Percentiles rank a stretch among this genome's conserved stretches.
Evolutionary conservation across 2,888 invertebrate genomes (phyloP).

Genomic region (Eupithecia subfuscata): DNA sequence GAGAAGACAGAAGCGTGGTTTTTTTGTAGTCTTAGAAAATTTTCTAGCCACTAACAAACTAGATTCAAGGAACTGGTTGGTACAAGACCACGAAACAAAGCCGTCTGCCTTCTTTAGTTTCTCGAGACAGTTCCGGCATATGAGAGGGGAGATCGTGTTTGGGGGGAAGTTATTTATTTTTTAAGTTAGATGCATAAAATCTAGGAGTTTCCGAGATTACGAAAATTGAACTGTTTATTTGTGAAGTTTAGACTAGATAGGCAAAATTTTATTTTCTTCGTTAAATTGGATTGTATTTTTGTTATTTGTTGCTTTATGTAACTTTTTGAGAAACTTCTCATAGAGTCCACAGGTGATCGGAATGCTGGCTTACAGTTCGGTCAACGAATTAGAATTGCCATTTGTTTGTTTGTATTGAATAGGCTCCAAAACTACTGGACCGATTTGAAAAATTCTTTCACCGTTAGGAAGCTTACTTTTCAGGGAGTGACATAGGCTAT

Average conservation of each 20-base stretch:
- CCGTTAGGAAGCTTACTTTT: too few relatives aligned
- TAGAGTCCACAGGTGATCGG: too few relatives aligned
- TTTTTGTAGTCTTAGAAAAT: too few relatives aligned
- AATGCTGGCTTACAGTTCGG: too few relatives aligned
- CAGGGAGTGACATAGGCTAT: too few relatives aligned
- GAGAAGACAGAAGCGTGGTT: too few relatives aligned
- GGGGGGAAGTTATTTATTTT: constrained; percentile 20
- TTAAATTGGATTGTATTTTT: constrained; percentile 5
- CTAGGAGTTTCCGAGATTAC: not conserved
- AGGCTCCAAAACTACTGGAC: too few relatives aligned
- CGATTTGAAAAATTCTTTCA: too few relatives aligned
- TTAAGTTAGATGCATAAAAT: constrained; percentile 25
- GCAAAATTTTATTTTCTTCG: not conserved
- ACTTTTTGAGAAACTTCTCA: too few relatives aligned
- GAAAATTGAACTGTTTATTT: not conserved
- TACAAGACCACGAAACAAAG: not conserved
- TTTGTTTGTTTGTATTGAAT: too few relatives aligned
- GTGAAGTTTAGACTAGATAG: not conserved
- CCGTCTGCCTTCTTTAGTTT: not conserved
- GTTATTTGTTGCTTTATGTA: not conserved
- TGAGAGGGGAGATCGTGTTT: not conserved
- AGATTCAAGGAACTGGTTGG: not conserved
- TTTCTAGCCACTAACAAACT: not conserved
- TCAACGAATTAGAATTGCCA: too few relatives aligned
- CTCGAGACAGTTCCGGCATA: not conserved